Evolutionary conservation across 1,140 invertebrate species (phyloP).

Genomic region (Bradysia coprophila): DNA sequence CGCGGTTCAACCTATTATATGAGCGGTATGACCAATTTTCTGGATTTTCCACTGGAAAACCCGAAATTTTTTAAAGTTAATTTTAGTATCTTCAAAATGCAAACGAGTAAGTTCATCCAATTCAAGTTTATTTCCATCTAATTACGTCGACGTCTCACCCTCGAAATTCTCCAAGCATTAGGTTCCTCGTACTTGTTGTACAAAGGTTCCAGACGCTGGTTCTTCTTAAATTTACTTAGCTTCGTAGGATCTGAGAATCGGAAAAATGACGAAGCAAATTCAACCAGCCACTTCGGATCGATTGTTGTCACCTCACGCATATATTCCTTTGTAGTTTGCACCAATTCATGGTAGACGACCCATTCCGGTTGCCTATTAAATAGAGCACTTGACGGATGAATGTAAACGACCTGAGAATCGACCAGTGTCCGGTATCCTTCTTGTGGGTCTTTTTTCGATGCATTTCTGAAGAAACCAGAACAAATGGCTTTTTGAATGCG

Average conservation of each 20-base stretch:
- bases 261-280: conserved; percentile 98
- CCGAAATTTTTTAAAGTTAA: no score
- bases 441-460: conserved; percentile 97
- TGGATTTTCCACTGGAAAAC: no score
- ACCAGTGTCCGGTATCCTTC: conserved; percentile 96
- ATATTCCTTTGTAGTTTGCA: conserved; percentile 98
- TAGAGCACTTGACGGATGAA: conserved; percentile 94
- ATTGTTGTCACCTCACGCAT: conserved; percentile 98
- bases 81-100: no score
- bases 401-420: conserved; percentile 96
- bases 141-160: conserved; percentile 76
- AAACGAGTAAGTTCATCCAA: no score
- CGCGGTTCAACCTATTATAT: no score
- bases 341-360: conserved; percentile 97
- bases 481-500: conserved; percentile 96
- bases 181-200: conserved; percentile 99
- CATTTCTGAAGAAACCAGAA: conserved; percentile 97
- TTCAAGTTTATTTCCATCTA: no score
- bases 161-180: conserved; percentile 96
- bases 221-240: conserved; percentile 97
- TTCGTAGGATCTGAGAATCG: conserved; percentile 99
- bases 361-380: conserved; percentile 98
- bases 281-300: conserved; percentile 98
- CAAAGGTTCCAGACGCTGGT: conserved; percentile 92
- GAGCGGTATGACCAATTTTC: no score